A percentile compares a stretch with the other conserved stretches of the same genome.
Conservation (phyloP, 2,888 invertebrate genomes). For the Diploptera punctata region DNA sequence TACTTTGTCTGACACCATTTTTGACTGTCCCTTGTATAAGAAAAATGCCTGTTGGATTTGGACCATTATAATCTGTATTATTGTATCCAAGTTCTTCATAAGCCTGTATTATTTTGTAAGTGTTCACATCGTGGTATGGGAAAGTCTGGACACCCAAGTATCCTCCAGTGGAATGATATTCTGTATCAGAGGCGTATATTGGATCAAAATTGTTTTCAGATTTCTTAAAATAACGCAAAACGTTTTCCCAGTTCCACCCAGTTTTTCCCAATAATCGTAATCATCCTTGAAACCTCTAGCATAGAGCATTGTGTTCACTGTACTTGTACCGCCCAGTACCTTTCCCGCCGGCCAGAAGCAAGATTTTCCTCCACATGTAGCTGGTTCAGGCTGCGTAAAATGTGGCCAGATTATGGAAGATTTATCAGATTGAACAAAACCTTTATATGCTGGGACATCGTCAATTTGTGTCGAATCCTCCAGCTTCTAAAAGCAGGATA, state of each 20-base stretch:
- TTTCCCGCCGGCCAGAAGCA: slow-evolving; percentile 53
- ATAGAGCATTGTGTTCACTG: slow-evolving; percentile 70
- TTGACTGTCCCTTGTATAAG: too few species aligned
- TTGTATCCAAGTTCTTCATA: background rate
- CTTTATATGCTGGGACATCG: slow-evolving; percentile 63
- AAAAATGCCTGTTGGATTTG: too few species aligned
- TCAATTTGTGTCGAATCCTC: slow-evolving; percentile 67
- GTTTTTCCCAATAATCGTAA: too few species aligned
- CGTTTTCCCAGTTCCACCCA: background rate
- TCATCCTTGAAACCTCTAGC: slow-evolving; percentile 65
- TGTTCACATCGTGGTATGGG: background rate
- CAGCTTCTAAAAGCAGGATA: slow-evolving; percentile 67
- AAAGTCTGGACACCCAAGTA: background rate
- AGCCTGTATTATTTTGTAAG: background rate
- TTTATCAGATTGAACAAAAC: background rate
- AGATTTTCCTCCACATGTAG: background rate
- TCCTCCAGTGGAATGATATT: background rate
- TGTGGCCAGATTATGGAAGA: background rate
- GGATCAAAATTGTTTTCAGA: background rate
- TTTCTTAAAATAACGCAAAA: too few species aligned
- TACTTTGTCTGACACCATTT: too few species aligned
- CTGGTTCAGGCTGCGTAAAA: background rate
- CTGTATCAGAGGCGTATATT: background rate
- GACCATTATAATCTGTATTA: background rate
- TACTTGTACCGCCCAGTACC: slow-evolving; percentile 71